Evolutionary conservation across 1,140 invertebrate species (phyloP), one percentile per base, ranked within the genome.

Genomic region (Lordiphosa stackelbergi): DNA sequence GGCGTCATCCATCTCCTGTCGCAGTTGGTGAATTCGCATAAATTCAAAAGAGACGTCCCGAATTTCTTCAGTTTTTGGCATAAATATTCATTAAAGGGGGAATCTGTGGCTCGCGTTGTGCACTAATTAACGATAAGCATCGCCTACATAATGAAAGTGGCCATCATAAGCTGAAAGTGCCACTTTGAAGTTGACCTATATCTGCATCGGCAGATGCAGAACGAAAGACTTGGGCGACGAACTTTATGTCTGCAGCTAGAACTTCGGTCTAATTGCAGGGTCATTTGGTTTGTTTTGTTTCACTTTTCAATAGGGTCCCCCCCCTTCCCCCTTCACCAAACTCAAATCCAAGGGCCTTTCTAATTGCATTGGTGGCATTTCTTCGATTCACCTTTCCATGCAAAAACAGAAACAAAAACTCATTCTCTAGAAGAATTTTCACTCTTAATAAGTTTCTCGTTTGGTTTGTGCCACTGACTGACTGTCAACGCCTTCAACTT

Each of bases 361-460:
- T 81, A 81, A 81, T 81, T 81, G 71, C 74, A 61, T 47, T 31
- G 37, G 24, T 37, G 36, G 37, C 64, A 58, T 53, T 61, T 66
- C 36, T 62, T 66, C 34, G 41, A 61, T 57, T 56, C 34, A 43
- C 46, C 70, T 73, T 73, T 78, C 60, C 66, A 79, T 66, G 69
- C 69, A 78, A 56, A 54, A 68, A 37, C 34, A 46, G 42, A 37
- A 64, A 48, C 57, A 73, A 60, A 81, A 74, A 71, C 11, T 41
- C 53, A 71, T 81, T 81, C 75, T 61, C 5, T 8, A 48, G 42
- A 43, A 81, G 66, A 81, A 81, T 81, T 81, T 81, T 81, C 75
- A 81, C 75, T 81, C 75, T 83, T 81, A 83, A 69, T 69, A 83
- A 81, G 77, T 83, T 70, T 71, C 74, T 79, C 62, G 75, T 74